A percentile compares a stretch with the other conserved stretches of the same genome.
phyloP scores from a whole-genome alignment of 1,140 invertebrate genomes.

The Drosophila arawakana region DNA sequence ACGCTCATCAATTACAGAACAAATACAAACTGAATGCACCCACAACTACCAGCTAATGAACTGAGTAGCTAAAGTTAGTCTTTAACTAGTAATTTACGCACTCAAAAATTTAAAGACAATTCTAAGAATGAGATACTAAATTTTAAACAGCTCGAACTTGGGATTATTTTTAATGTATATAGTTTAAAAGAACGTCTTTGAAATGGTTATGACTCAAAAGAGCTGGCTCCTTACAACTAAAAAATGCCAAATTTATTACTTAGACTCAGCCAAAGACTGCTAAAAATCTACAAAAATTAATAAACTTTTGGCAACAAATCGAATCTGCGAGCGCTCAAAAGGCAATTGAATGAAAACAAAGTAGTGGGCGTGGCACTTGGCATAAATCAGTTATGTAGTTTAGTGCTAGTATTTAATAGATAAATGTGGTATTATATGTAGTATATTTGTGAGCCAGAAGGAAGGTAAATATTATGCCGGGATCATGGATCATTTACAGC shows the following conservation, averaged over 20 bases:
- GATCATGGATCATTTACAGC: constrained; percentile 65
- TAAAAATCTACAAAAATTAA: background rate
- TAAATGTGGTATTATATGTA: constrained; percentile 21
- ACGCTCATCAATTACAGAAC: constrained; percentile 17
- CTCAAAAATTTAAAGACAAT: background rate
- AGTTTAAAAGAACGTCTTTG: no score
- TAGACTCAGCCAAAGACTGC: no score
- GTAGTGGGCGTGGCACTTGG: background rate
- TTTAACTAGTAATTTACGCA: background rate
- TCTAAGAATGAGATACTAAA: background rate
- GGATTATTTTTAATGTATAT: no score
- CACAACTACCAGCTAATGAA: background rate
- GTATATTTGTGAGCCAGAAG: background rate
- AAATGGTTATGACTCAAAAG: no score
- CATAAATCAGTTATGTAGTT: constrained; percentile 1
- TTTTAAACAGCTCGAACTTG: no score
- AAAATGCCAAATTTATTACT: no score
- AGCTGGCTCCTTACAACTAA: no score
- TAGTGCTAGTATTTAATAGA: constrained; percentile 3
- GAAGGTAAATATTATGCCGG: constrained; percentile 53
- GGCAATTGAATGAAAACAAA: background rate
- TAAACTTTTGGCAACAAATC: background rate
- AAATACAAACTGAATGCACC: constrained; percentile 2
- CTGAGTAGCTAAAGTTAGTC: background rate
- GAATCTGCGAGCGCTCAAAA: background rate